A percentile compares a stretch with the other conserved stretches of the same genome.
These are phyloP conservation scores for Fundulus diaphanus DNA, from an alignment of 2,797 vertebrate genomes.

Conservation along the genomic window DNA sequence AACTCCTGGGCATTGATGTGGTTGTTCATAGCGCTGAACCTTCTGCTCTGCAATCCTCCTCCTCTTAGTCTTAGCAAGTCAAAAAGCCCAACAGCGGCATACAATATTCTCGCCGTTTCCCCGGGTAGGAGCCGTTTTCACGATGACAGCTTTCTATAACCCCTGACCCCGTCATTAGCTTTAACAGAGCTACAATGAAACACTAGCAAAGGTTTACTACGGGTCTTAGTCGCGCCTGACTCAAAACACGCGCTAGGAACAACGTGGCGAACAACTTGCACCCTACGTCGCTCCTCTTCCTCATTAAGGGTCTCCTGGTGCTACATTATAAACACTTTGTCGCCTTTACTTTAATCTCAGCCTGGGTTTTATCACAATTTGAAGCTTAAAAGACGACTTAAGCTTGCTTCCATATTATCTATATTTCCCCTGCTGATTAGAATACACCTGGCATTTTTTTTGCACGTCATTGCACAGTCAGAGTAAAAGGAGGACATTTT, in stretches of 20 bases:
- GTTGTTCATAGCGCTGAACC: not conserved
- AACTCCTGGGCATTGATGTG: slow-evolving; percentile 30
- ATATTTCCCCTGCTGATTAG: not conserved
- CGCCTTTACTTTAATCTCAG: not conserved
- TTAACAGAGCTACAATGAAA: slow-evolving; percentile 13
- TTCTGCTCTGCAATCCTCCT: slow-evolving; percentile 1
- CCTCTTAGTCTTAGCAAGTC: not conserved
- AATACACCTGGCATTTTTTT: not conserved
- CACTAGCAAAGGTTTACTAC: slow-evolving; percentile 8
- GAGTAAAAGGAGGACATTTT: slow-evolving; percentile 10
- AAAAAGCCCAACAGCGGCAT: slow-evolving; percentile 1
- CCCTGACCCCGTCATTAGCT: not conserved
- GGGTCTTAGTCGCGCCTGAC: slow-evolving; percentile 23
- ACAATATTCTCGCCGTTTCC: slow-evolving; percentile 8
- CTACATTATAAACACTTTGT: not conserved
- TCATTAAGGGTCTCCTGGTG: not conserved
- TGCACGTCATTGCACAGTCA: slow-evolving; percentile 21
- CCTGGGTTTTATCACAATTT: not conserved
- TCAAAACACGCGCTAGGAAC: slow-evolving; percentile 26
- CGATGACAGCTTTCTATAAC: slow-evolving; percentile 1
- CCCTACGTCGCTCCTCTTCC: not conserved
- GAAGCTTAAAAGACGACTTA: not conserved
- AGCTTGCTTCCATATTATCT: not conserved
- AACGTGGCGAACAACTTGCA: slow-evolving; percentile 19
- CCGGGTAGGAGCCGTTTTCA: not conserved